Base-by-base conservation (phyloP, 2,888 invertebrate species). In the Melanostoma scalare region DNA sequence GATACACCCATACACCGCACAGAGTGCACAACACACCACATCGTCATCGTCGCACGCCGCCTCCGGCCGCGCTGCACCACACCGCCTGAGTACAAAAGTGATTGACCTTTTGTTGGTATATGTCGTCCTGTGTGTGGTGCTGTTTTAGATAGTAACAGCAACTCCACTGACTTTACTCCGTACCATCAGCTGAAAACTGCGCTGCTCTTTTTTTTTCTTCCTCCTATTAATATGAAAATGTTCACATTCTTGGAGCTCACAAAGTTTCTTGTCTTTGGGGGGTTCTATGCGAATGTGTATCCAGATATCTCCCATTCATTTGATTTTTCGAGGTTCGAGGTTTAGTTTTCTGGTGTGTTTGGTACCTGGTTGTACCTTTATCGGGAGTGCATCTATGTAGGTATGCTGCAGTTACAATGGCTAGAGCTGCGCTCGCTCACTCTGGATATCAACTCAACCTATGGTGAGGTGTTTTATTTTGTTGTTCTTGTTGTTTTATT, bases 51-150 rank as follows among this genome's bases (percentile, higher is more conserved):
- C 20, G 20, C 53, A 33, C 31, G 35, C 36, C 48, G 2, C 48
- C 20, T 9, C 35, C 1, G 4, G 30, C 44, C 58, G 4, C 42
- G 3, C 35, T 6, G 36, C 52, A 30, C 52, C 8, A 55, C 72
- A 61, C 50, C 65, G 78, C 69, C 78, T 60, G 71, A 60, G 84
- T 84, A 84, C 84, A 84, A 84, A 84, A 84, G 84, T 84, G 84
- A 84, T 84, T 84, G 84, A 84, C 84, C 84, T 84, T 84, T 84
- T 84, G 84, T 84, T 84, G 71, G 79, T 84, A 50, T 79, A 74
- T 74, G 79, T 84, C 79, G 84, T 84, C 84, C 84, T 84, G 84
- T 84, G 84, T 79, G 65, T 74, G 69, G 10, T 60, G 60, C 61
- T 78, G 65, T 50, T 60, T 58, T 58, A 58, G 69, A 69, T 69